Conservation (phyloP, 2,888 invertebrate species). For the Galeopsomyia nigrocyanea region DNA sequence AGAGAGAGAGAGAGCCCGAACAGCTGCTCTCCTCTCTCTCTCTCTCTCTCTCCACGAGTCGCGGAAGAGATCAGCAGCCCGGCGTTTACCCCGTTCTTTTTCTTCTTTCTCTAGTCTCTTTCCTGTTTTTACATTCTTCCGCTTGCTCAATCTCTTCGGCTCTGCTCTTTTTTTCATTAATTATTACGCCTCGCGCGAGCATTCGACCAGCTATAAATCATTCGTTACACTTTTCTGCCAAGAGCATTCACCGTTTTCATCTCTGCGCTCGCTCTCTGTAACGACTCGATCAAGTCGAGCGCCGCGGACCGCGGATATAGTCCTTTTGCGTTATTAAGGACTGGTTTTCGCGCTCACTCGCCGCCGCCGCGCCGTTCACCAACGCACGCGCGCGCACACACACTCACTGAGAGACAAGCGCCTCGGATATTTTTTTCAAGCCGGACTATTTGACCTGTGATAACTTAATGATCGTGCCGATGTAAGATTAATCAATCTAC, state of each 20-base stretch:
- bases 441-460: neutral
- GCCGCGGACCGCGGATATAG: too few species aligned
- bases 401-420: too few species aligned
- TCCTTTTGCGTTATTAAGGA: too few species aligned
- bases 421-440: neutral
- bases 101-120: neutral
- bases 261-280: neutral
- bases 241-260: neutral
- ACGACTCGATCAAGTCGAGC: too few species aligned
- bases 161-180: constrained; percentile 9
- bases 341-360: too few species aligned
- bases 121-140: neutral
- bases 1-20: constrained; percentile 38
- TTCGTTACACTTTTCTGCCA: constrained; percentile 3
- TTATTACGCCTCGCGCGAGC: constrained; percentile 22
- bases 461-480: too few species aligned
- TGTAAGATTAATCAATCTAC: too few species aligned
- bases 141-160: neutral
- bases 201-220: constrained; percentile 26
- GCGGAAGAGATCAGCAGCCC: constrained; percentile 40
- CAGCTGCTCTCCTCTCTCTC: constrained; percentile 35
- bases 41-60: constrained; percentile 35
- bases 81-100: constrained; percentile 1
- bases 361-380: too few species aligned
- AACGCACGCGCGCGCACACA: too few species aligned